Base-by-base conservation (phyloP, 2,113 vertebrate genomes). In the Rhizomys pruinosus region DNA sequence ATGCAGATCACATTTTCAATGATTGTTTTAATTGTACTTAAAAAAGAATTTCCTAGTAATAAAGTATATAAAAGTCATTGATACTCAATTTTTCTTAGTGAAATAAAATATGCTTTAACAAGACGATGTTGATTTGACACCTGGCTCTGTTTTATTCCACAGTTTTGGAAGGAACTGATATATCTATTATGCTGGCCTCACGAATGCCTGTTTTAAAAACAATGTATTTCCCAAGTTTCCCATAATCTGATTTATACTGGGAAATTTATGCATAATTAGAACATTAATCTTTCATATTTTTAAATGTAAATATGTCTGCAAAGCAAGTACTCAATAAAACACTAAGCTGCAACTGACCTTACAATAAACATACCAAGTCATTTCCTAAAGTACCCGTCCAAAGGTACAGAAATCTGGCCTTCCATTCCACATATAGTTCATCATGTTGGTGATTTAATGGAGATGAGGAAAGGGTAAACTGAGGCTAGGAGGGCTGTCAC, bases 241-340 rank as follows among this genome's bases (percentile, higher is more conserved):
- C 61, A 88, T 23, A 93, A 90, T 47, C 92, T 97, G 94, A 97
- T 95, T 96, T 92, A 87, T 94, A 96, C 63, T 90, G 78, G 95
- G 95, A 32, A 91, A 97, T 90, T 87, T 95, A 94, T 64, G 59
- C 3, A 76, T 85, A 94, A 94, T 79, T 76, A 95, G 89, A 97
- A 97, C 34, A 92, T 89, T 96, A 95, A 96, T 93, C 94, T 89
- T 47, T 91, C 66, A 76, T 42, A n/a, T 85, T 96, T 78, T 94
- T 17, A 79, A 89, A 22, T 80, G 78, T 73, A 97, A 97, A 71
- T 93, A 91, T 85, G 94, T 84, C 91, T 96, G 0, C 57, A 92
- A 93, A 87, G 96, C 25, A 97, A 95, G 96, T 96, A 95, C 93
- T 89, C 82, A 97, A 92, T 93, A 96, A 97, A 97, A 92, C 55